phyloP scores from a whole-genome alignment of 1,140 invertebrate species.

The Chrysoperla carnea region DNA sequence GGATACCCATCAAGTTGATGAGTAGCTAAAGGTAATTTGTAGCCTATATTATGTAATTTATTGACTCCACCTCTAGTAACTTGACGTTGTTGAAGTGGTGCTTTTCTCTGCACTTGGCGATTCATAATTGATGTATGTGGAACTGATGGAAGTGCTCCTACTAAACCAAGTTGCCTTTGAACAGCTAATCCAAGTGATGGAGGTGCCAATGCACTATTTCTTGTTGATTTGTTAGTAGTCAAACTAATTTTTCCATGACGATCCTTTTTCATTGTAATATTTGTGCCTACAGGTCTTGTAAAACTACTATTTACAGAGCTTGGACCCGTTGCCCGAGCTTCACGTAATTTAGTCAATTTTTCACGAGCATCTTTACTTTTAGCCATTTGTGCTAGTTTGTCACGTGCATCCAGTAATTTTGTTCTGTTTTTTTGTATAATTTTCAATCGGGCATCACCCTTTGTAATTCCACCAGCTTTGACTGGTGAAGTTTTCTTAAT shows the following conservation, averaged over 20 bases:
- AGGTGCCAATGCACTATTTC: conserved; percentile 6
- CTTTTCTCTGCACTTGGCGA: conserved; percentile 4
- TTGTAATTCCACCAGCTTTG: conserved; percentile 1
- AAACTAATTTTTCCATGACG: conserved; percentile 29
- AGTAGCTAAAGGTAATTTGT: neutral
- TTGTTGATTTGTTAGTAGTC: conserved; percentile 25
- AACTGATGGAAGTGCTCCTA: conserved; percentile 3
- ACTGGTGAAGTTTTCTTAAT: neutral
- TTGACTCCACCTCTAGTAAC: no score
- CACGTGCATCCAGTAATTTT: conserved; percentile 45
- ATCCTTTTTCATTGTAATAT: conserved; percentile 28
- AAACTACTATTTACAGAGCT: neutral
- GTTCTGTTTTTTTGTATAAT: conserved; percentile 48
- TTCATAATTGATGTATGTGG: conserved; percentile 5
- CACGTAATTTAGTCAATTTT: conserved; percentile 32
- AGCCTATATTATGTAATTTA: neutral
- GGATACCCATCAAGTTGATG: neutral
- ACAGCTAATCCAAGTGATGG: conserved; percentile 16
- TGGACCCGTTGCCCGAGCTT: conserved; percentile 3
- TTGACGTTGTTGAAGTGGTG: neutral
- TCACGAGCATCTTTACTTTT: conserved; percentile 41
- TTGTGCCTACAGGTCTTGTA: conserved; percentile 13
- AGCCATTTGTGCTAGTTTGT: conserved; percentile 44
- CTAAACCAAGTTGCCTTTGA: conserved; percentile 17
- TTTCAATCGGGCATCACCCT: conserved; percentile 45